Evolutionary conservation across 1,140 invertebrate species (phyloP).

Genomic region (Orius insidiosus): DNA sequence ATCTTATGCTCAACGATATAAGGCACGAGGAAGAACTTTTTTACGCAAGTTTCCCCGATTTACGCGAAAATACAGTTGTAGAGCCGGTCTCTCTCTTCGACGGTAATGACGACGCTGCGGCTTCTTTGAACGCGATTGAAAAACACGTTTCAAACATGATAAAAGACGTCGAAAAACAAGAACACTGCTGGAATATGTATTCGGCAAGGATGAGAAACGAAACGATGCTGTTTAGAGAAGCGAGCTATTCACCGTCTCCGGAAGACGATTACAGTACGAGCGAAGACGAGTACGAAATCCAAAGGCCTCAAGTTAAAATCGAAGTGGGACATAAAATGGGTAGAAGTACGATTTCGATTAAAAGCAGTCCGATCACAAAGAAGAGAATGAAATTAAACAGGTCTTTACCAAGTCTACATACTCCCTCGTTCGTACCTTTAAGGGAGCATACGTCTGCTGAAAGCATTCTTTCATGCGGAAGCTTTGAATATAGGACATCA

Average conservation of each 20-base stretch:
- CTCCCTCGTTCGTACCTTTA: neutral
- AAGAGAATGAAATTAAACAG: conserved; percentile 11
- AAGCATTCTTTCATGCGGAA: conserved; percentile 1
- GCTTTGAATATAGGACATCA: conserved; percentile 1
- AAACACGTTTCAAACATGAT: conserved; percentile 17
- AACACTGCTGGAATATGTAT: conserved; percentile 8
- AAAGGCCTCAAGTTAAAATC: neutral
- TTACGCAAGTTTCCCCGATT: neutral
- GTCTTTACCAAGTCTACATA: conserved; percentile 15
- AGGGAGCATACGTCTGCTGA: conserved; percentile 2
- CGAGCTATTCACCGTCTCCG: conserved; percentile 2
- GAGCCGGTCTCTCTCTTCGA: neutral
- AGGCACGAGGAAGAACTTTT: conserved; percentile 1
- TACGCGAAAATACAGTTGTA: neutral
- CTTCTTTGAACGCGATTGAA: conserved; percentile 16
- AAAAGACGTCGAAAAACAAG: conserved; percentile 19
- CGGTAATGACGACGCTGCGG: neutral
- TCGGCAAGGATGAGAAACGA: neutral
- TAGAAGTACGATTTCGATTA: conserved; percentile 6
- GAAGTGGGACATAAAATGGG: conserved; percentile 4
- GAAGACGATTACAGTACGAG: conserved; percentile 14
- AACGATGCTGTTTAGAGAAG: conserved; percentile 2
- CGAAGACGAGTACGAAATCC: conserved; percentile 27
- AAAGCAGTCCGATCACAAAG: neutral
- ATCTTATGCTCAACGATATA: conserved; percentile 1